A percentile compares a stretch with the other conserved stretches of the same genome.
These are phyloP conservation scores for Bombyx huttoni DNA, from an alignment of 2,888 invertebrate genomes.

Conservation along the genomic window DNA sequence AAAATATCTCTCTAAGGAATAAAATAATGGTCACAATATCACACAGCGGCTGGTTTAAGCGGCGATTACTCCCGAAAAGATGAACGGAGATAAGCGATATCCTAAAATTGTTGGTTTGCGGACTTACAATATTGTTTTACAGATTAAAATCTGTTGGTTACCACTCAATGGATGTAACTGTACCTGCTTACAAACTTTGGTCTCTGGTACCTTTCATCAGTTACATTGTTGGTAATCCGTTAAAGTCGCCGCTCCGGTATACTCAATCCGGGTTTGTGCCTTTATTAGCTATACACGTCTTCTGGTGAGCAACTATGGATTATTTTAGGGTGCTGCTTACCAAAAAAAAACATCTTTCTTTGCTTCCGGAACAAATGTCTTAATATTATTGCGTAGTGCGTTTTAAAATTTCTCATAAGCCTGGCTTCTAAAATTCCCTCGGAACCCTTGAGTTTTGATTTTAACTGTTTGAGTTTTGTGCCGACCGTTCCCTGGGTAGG, in stretches of 20 bases:
- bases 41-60: slow-evolving; percentile 28
- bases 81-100: slow-evolving; percentile 18
- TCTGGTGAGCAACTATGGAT: too few relatives aligned
- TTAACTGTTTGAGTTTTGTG: too few relatives aligned
- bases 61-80: slow-evolving; percentile 20
- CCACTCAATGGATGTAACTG: slow-evolving; percentile 62
- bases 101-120: slow-evolving; percentile 38
- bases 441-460: too few relatives aligned
- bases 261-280: not conserved
- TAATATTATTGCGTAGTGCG: too few relatives aligned
- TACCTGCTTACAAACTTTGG: slow-evolving; percentile 42
- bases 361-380: too few relatives aligned
- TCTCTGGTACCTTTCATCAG: slow-evolving; percentile 15
- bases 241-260: slow-evolving; percentile 59
- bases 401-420: too few relatives aligned
- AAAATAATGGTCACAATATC: not conserved
- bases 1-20: not conserved
- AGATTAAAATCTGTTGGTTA: slow-evolving; percentile 54
- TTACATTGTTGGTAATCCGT: slow-evolving; percentile 56
- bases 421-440: too few relatives aligned
- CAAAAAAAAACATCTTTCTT: too few relatives aligned
- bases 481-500: too few relatives aligned
- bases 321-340: too few relatives aligned
- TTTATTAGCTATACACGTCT: not conserved
- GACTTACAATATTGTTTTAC: slow-evolving; percentile 58